These are phyloP conservation scores for Oophaga sylvatica DNA, from an alignment of 2,797 vertebrate genomes.

Conservation along the genomic window DNA sequence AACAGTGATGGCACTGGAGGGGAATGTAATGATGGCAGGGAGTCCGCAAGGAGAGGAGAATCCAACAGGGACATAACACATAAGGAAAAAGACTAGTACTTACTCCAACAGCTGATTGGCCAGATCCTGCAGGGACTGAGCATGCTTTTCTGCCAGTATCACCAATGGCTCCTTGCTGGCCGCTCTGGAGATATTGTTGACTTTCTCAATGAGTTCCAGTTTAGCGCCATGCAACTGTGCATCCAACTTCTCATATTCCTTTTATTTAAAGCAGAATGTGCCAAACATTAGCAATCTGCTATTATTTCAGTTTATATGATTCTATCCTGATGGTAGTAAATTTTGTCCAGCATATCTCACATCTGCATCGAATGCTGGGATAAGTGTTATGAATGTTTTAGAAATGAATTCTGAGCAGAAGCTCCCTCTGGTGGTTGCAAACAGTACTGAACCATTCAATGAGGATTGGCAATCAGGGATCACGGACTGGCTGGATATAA, in stretches of 20 bases:
- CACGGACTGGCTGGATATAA: too few species aligned
- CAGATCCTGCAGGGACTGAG: slow-evolving; percentile 76
- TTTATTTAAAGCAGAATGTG: slow-evolving; percentile 26
- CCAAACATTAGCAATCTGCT: not conserved
- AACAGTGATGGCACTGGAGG: too few species aligned
- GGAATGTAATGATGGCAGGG: too few species aligned
- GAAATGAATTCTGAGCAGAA: too few species aligned
- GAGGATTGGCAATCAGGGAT: too few species aligned
- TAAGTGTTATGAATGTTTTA: too few species aligned
- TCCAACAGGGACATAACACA: too few species aligned
- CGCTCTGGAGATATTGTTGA: slow-evolving; percentile 78
- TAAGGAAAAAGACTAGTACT: slow-evolving; percentile 57
- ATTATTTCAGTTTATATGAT: not conserved
- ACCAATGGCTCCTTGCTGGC: slow-evolving; percentile 81
- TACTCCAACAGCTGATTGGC: slow-evolving; percentile 88
- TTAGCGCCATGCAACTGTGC: slow-evolving; percentile 86
- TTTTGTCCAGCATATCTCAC: too few species aligned
- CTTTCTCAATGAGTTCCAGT: slow-evolving; percentile 82
- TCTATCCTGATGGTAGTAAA: not conserved
- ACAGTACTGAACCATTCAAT: too few species aligned
- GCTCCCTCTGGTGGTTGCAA: too few species aligned
- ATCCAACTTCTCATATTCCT: slow-evolving; percentile 89
- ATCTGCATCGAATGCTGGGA: too few species aligned
- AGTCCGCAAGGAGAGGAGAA: too few species aligned
- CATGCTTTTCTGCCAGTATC: slow-evolving; percentile 84